These are phyloP conservation scores for Lasioglossum calceatum DNA, from an alignment of 2,888 invertebrate species.

Conservation along the genomic window DNA sequence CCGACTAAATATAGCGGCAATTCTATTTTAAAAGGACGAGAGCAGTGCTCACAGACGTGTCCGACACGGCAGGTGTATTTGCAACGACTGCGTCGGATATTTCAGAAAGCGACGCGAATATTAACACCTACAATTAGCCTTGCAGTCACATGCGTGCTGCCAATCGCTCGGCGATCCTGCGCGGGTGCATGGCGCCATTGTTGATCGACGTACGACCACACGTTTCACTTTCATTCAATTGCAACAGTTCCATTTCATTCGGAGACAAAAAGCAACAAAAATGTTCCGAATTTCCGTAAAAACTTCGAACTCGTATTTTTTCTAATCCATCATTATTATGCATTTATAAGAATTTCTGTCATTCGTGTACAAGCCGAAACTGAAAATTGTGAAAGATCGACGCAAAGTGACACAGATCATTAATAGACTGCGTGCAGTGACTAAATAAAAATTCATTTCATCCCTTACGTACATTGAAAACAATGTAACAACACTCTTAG, in stretches of 20 bases:
- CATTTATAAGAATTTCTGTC: too few species aligned
- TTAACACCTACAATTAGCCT: slow-evolving; percentile 72
- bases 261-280: neutral
- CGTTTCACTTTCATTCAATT: slow-evolving; percentile 10
- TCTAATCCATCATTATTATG: too few species aligned
- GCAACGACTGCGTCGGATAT: slow-evolving; percentile 74
- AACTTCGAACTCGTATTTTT: neutral
- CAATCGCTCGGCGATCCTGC: slow-evolving; percentile 6
- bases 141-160: slow-evolving; percentile 40
- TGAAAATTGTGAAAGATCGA: too few species aligned
- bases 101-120: slow-evolving; percentile 78
- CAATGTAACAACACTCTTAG: too few species aligned
- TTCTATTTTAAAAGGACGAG: slow-evolving; percentile 79
- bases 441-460: too few species aligned
- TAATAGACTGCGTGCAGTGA: neutral
- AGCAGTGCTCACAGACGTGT: slow-evolving; percentile 72
- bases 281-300: neutral
- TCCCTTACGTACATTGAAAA: too few species aligned
- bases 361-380: too few species aligned
- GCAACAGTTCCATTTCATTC: neutral
- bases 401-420: neutral
- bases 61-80: slow-evolving; percentile 72
- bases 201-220: neutral
- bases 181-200: slow-evolving; percentile 21
- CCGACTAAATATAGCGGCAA: slow-evolving; percentile 81